These are phyloP conservation scores for Eira barbara DNA, from an alignment of 2,113 vertebrate species.

Conservation along the genomic window DNA sequence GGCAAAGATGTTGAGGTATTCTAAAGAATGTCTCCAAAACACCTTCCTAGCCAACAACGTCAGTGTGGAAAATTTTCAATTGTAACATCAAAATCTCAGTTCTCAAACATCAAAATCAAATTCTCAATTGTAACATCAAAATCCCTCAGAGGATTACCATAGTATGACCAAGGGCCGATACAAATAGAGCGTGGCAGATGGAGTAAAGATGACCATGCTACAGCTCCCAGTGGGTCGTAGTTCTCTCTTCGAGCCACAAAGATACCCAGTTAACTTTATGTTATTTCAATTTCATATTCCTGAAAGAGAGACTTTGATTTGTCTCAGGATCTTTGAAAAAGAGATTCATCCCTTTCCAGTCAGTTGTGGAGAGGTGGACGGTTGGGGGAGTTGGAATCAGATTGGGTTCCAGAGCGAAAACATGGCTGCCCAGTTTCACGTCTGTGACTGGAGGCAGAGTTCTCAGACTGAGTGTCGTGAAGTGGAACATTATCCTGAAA, in stretches of 20 bases:
- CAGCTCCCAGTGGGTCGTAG: fast-evolving
- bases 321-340: background rate
- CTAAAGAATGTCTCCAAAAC: background rate
- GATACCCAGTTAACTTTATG: background rate
- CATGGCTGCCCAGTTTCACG: background rate
- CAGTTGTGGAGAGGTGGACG: background rate
- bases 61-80: background rate
- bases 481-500: background rate
- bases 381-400: fast-evolving
- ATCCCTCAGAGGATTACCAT: fast-evolving
- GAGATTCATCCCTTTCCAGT: background rate
- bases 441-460: background rate
- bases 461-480: background rate
- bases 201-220: background rate
- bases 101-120: background rate
- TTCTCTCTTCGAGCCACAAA: background rate
- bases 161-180: fast-evolving
- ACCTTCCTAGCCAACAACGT: background rate
- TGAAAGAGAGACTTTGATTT: background rate
- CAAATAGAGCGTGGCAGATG: too few species aligned
- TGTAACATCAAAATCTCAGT: background rate
- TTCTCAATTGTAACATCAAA: background rate
- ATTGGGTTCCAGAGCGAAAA: background rate
- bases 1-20: background rate
- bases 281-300: background rate